phyloP scores from a whole-genome alignment of 2,113 vertebrate species.

The Synchiropus splendidus region DNA sequence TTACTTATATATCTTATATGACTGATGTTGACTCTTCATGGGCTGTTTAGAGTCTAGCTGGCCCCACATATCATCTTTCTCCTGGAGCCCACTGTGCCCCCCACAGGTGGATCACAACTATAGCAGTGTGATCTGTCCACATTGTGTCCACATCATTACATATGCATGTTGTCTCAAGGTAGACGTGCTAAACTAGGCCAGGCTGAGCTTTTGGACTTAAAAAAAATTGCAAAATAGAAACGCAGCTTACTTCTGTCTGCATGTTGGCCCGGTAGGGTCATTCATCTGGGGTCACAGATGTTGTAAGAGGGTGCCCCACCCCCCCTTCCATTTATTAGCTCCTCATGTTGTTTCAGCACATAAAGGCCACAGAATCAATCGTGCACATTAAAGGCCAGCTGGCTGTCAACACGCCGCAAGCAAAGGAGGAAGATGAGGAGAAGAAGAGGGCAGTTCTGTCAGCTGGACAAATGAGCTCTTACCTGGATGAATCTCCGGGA shows the following conservation, averaged over 20 bases:
- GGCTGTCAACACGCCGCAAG: slow-evolving; percentile 29
- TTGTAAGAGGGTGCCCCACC: slow-evolving; percentile 9
- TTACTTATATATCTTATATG: slow-evolving; percentile 2
- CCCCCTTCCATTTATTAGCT: slow-evolving; percentile 42
- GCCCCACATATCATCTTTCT: slow-evolving; percentile 30
- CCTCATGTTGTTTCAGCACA: slow-evolving; percentile 18
- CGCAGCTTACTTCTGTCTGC: slow-evolving; percentile 8
- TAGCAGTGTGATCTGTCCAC: slow-evolving; percentile 53
- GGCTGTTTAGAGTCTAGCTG: not conserved
- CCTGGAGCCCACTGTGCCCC: slow-evolving; percentile 33
- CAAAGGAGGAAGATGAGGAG: slow-evolving; percentile 2
- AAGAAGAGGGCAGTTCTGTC: slow-evolving; percentile 17
- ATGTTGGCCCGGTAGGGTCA: slow-evolving; percentile 25
- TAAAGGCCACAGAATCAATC: slow-evolving; percentile 51
- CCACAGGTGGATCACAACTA: too few relatives aligned
- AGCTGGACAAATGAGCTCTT: slow-evolving; percentile 41
- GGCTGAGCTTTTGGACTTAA: too few relatives aligned
- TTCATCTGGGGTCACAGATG: slow-evolving; percentile 34
- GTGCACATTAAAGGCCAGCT: slow-evolving; percentile 32
- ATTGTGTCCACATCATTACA: too few relatives aligned
- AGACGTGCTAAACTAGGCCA: slow-evolving; percentile 49
- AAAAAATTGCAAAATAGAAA: too few relatives aligned
- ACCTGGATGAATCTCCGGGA: slow-evolving; percentile 30
- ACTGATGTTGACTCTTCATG: slow-evolving; percentile 22
- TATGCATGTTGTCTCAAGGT: slow-evolving; percentile 10